These are phyloP conservation scores for Homarus americanus DNA, from an alignment of 1,140 invertebrate genomes.

Conservation along the genomic window DNA sequence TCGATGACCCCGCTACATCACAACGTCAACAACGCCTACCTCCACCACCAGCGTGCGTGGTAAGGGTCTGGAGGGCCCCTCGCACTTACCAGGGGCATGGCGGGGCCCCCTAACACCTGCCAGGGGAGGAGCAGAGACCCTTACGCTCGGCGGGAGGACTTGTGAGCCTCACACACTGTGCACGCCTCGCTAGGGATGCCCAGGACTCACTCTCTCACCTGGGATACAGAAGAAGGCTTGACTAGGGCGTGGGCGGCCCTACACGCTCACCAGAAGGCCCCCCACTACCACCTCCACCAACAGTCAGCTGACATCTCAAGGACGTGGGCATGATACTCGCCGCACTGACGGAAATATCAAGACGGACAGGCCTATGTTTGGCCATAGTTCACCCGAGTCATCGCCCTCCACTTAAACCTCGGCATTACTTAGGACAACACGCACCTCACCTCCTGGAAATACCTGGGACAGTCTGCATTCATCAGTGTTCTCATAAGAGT, in stretches of 20 bases:
- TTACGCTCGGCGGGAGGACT: not conserved
- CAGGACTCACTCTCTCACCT: not conserved
- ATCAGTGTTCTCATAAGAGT: slow-evolving; percentile 26
- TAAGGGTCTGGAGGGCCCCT: slow-evolving; percentile 33
- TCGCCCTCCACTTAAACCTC: not conserved
- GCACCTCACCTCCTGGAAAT: not conserved
- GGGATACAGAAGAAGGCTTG: not conserved
- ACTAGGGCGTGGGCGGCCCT: slow-evolving; percentile 6
- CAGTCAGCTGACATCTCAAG: slow-evolving; percentile 12
- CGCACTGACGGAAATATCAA: not conserved
- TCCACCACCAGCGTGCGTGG: slow-evolving; percentile 75
- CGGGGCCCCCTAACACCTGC: not conserved
- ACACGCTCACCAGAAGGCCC: not conserved
- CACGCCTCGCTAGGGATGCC: not conserved
- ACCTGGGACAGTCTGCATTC: not conserved
- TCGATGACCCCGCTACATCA: slow-evolving; percentile 74
- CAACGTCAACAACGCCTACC: slow-evolving; percentile 74
- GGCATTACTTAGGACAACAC: too few relatives aligned
- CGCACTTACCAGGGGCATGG: not conserved
- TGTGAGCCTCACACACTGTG: not conserved
- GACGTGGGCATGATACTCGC: not conserved
- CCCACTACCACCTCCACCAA: not conserved
- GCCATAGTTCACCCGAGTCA: not conserved
- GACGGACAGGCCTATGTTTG: not conserved
- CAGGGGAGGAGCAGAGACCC: not conserved